Evolutionary conservation across 2,113 vertebrate species (phyloP), one percentile per base, ranked within the genome.

Genomic region (Nyctibius bracteatus): DNA sequence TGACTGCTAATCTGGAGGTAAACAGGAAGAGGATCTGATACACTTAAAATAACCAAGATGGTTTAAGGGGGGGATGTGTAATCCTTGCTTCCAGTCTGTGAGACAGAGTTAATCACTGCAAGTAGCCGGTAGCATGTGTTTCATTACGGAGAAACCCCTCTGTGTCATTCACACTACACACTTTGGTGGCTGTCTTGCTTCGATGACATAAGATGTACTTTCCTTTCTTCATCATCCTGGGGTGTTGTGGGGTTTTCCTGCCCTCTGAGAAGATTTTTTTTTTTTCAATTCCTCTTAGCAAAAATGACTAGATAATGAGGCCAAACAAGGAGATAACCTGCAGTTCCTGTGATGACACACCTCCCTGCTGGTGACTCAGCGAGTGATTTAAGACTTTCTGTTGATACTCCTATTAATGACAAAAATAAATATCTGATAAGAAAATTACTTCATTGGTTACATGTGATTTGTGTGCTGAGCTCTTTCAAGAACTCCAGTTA

Each of bases 11-110:
- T 30, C 59, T 61, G 46, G 74, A 96, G 84, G 31, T 96, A 97
- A 98, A 97, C 96, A 97, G 97, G 98, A 98, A 98, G 96, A 88
- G 74, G 71, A 96, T 91, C 95, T 75, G 89, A 80, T 91, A 52
- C 58, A 88, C 68, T 80, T 72, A 49, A 75, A 91, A 70, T 35
- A 71, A 84, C 81, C 35, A 43, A 57, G 54, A 51, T 71, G 74
- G 81, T 94, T 81, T 94, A 95, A 97, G 91, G 70, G 67, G 70
- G 33, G 73, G 74, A 85, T 55, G 85, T 86, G 84, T 88, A 96
- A 79, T 79, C 17, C 80, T 89, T 57, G 52, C 72, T 96, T 97
- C 96, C 96, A 86, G 87, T 46, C 59, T 93, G 78, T 97, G 95
- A 97, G 95, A 95, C 94, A 89, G 61, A 90, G 92, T 98, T 98